Conservation (phyloP, 2,888 invertebrate species). For the Caradrina kadenii region DNA sequence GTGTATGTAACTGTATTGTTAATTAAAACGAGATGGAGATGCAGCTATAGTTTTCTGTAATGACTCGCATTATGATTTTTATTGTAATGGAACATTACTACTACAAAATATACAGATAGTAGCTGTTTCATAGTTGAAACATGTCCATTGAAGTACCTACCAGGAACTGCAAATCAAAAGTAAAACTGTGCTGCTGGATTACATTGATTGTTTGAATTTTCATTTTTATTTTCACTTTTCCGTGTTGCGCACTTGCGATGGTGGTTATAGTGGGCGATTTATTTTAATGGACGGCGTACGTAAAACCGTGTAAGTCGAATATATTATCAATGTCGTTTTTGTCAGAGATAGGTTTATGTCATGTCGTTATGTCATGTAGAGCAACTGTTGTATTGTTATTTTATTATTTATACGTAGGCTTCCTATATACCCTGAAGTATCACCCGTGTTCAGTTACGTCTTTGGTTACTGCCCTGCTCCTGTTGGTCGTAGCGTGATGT, state of each 20-base stretch:
- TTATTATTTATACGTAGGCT: not conserved
- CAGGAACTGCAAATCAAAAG: slow-evolving; percentile 20
- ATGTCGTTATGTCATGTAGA: slow-evolving; percentile 6
- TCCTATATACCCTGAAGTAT: no score
- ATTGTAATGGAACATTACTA: no score
- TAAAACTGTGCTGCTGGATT: slow-evolving; percentile 23
- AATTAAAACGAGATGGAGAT: no score
- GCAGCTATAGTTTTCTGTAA: no score
- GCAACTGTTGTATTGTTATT: slow-evolving; percentile 17
- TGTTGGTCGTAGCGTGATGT: no score
- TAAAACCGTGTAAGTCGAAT: slow-evolving; percentile 36
- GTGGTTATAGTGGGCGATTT: slow-evolving; percentile 37
- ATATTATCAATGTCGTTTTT: slow-evolving; percentile 40
- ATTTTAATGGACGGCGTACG: slow-evolving; percentile 36
- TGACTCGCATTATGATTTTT: no score
- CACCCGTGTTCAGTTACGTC: no score
- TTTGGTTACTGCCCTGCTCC: no score
- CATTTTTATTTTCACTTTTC: slow-evolving; percentile 48
- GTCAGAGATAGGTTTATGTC: slow-evolving; percentile 2
- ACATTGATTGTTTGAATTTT: slow-evolving; percentile 30
- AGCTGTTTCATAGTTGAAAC: not conserved
- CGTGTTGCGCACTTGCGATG: slow-evolving; percentile 29
- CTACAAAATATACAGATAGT: no score
- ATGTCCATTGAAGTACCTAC: not conserved
- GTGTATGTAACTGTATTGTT: no score